Conservation (phyloP, 1,140 invertebrate species). For the Pteromalus puparum region DNA sequence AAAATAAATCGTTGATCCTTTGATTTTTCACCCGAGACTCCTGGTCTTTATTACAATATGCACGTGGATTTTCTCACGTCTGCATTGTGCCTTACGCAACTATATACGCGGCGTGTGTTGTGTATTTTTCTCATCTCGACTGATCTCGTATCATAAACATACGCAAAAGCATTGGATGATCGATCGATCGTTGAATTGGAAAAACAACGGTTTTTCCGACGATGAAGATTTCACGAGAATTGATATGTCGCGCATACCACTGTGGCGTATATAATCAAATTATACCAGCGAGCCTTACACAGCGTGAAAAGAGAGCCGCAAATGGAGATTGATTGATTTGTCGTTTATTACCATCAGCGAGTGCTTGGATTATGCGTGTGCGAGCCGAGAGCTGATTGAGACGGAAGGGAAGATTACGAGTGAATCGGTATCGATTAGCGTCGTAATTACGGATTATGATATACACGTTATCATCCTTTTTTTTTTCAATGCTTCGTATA, state of each 20-base stretch:
- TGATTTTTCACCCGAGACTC: conserved; percentile 27
- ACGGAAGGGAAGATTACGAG: neutral
- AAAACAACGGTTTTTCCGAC: too few relatives aligned
- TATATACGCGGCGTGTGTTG: too few relatives aligned
- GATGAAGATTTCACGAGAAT: conserved; percentile 22
- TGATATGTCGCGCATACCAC: conserved; percentile 10
- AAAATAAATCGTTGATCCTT: neutral
- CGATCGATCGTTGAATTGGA: neutral
- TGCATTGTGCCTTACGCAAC: conserved; percentile 15
- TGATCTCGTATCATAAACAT: too few relatives aligned
- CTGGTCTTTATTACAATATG: conserved; percentile 22
- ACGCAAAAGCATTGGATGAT: neutral
- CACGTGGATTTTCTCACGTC: too few relatives aligned
- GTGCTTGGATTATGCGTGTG: neutral
- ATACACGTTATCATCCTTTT: too few relatives aligned
- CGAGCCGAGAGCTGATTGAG: neutral
- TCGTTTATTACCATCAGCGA: conserved; percentile 12
- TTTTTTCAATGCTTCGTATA: too few relatives aligned
- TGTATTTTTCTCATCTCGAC: conserved; percentile 19
- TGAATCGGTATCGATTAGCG: neutral
- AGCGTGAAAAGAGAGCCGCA: neutral
- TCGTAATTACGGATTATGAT: too few relatives aligned
- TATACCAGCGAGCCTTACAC: neutral
- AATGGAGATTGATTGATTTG: conserved; percentile 47
- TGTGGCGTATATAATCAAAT: conserved; percentile 28